Percentiles rank a stretch among this genome's conserved stretches.
These are phyloP conservation scores for Parelbella ahira DNA, from an alignment of 2,888 invertebrate species.

Conservation along the genomic window DNA sequence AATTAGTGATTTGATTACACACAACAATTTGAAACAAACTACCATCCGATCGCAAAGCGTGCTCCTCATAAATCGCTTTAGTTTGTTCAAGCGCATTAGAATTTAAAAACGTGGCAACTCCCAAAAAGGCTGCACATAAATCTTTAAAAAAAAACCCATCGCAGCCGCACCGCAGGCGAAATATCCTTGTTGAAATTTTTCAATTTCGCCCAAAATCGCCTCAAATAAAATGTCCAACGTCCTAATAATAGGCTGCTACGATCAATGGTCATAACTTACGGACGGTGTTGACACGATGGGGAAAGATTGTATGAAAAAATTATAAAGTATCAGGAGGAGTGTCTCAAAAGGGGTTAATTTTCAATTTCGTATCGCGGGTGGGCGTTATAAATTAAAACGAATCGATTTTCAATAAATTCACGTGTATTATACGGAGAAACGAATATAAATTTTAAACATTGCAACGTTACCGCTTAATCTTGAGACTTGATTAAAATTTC, in stretches of 20 bases:
- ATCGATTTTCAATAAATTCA: slow-evolving; percentile 58
- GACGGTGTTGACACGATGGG: slow-evolving; percentile 71
- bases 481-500: slow-evolving; percentile 50
- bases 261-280: slow-evolving; percentile 62
- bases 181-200: slow-evolving; percentile 58
- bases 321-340: slow-evolving; percentile 62
- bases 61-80: slow-evolving; percentile 34
- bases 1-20: slow-evolving; percentile 46
- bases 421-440: slow-evolving; percentile 49
- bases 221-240: slow-evolving; percentile 72
- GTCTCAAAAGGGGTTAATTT: slow-evolving; percentile 74
- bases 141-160: slow-evolving; percentile 63
- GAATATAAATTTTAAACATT: slow-evolving; percentile 56
- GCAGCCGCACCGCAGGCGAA: slow-evolving; percentile 62
- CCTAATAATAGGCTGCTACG: slow-evolving; percentile 75
- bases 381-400: slow-evolving; percentile 63
- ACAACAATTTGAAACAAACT: slow-evolving; percentile 22
- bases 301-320: slow-evolving; percentile 53
- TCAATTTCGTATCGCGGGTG: slow-evolving; percentile 73
- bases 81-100: slow-evolving; percentile 35
- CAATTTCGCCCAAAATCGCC: slow-evolving; percentile 65
- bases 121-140: slow-evolving; percentile 54
- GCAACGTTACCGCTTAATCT: slow-evolving; percentile 44
- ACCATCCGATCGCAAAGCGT: slow-evolving; percentile 30
- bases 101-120: slow-evolving; percentile 50